A percentile compares a stretch with the other conserved stretches of the same genome.
Conservation (phyloP, 2,113 vertebrate species). For the Ovis aries region DNA sequence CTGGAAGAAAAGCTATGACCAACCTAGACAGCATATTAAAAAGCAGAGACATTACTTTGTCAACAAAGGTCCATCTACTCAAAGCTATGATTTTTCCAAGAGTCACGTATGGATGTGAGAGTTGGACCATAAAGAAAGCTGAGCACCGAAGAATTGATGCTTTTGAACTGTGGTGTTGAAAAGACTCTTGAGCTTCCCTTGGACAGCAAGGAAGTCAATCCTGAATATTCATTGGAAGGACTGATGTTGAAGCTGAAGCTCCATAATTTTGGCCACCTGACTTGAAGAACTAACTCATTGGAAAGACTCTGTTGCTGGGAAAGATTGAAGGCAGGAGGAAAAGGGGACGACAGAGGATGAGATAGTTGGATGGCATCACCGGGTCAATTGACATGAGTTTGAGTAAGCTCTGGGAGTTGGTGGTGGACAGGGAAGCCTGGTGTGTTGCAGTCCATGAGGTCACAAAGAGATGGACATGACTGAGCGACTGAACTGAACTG, state of each 20-base stretch:
- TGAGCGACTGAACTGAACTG: neutral
- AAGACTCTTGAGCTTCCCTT: neutral
- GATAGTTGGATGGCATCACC: neutral
- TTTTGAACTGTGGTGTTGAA: neutral
- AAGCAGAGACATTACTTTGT: neutral
- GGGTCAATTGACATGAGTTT: neutral
- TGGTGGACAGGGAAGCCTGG: neutral
- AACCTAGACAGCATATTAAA: neutral
- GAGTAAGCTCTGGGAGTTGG: neutral
- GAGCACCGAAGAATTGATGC: neutral
- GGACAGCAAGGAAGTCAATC: neutral
- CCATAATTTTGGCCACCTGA: neutral
- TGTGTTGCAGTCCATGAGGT: rapidly evolving
- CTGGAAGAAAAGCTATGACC: neutral
- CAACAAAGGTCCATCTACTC: neutral
- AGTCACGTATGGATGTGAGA: neutral
- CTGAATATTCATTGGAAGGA: neutral
- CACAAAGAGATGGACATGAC: neutral
- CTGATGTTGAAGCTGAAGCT: neutral
- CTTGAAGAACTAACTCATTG: neutral
- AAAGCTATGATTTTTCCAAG: neutral
- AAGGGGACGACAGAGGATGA: neutral
- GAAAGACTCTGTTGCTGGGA: neutral
- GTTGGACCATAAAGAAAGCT: neutral
- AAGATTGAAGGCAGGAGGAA: neutral